phyloP scores from a whole-genome alignment of 92 coral and sea anemone genomes.

The Heliopora coerulea region DNA sequence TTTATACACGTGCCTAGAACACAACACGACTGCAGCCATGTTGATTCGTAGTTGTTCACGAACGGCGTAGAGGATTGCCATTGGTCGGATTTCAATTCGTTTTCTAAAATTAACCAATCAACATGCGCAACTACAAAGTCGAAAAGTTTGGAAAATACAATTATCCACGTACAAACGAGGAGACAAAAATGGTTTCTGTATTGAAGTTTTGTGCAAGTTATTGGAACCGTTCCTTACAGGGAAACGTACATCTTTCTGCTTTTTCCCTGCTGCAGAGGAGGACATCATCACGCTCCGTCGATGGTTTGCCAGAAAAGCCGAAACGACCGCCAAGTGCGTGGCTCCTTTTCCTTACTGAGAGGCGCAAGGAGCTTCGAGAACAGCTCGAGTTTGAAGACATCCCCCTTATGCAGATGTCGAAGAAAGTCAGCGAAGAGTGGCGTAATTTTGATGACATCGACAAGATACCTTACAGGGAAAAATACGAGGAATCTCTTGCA shows the following conservation, averaged over 20 bases:
- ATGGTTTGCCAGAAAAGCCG: constrained; percentile 48
- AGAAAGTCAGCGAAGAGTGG: constrained; percentile 50
- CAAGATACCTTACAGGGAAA: constrained; percentile 46
- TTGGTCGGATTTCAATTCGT: constrained; percentile 2
- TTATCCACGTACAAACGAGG: neutral
- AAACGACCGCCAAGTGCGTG: constrained; percentile 69
- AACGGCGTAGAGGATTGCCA: neutral
- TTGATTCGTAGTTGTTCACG: neutral
- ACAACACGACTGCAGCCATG: constrained; percentile 26
- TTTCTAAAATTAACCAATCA: constrained; percentile 1
- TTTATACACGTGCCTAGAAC: constrained; percentile 3
- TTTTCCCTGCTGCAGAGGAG: constrained; percentile 8
- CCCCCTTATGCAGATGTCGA: constrained; percentile 33
- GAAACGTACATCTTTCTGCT: neutral
- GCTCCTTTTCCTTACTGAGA: constrained; percentile 65
- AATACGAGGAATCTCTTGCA: constrained; percentile 40
- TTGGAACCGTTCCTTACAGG: constrained; percentile 1
- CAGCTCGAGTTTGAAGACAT: constrained; percentile 11
- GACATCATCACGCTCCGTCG: neutral
- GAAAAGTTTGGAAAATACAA: neutral
- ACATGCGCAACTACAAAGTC: neutral
- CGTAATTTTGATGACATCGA: constrained; percentile 42
- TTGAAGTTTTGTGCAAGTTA: neutral
- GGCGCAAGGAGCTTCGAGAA: constrained; percentile 36
- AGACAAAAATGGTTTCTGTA: constrained; percentile 10